A percentile compares a stretch with the other conserved stretches of the same genome.
phyloP scores from a whole-genome alignment of 2,797 vertebrate species.

The Momotus momota region DNA sequence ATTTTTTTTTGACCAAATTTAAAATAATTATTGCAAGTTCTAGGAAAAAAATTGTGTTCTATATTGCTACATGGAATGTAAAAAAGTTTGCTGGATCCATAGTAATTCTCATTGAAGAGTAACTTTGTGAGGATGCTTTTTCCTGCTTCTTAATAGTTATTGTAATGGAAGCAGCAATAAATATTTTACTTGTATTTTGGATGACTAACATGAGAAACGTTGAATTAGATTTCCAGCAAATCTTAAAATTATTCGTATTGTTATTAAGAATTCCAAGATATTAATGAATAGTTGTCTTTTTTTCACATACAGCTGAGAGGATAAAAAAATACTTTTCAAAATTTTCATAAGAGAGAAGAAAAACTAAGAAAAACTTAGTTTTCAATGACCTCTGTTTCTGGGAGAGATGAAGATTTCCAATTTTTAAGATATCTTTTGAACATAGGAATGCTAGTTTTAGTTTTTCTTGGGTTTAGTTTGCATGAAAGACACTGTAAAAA shows the following conservation, averaged over 20 bases:
- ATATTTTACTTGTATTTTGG: background rate
- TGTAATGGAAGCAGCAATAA: background rate
- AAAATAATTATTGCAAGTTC: background rate
- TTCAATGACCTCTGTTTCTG: background rate
- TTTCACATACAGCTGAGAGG: rapidly evolving
- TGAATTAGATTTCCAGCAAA: background rate
- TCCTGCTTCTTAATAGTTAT: background rate
- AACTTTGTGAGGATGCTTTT: background rate
- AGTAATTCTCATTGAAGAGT: background rate
- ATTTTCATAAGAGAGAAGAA: background rate
- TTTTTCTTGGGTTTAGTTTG: background rate
- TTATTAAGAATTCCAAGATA: background rate
- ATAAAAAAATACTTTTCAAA: background rate
- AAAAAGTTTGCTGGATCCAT: background rate
- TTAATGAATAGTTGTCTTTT: background rate
- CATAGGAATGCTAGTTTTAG: background rate
- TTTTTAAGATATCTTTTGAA: background rate
- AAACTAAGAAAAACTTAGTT: background rate
- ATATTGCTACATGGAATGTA: background rate
- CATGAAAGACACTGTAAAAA: background rate
- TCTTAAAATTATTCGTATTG: background rate
- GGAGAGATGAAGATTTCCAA: background rate
- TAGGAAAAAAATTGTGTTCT: background rate
- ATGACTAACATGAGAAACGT: background rate
- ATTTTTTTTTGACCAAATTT: background rate